phyloP scores from a whole-genome alignment of 2,113 vertebrate genomes.

The Chrysochloris asiatica region DNA sequence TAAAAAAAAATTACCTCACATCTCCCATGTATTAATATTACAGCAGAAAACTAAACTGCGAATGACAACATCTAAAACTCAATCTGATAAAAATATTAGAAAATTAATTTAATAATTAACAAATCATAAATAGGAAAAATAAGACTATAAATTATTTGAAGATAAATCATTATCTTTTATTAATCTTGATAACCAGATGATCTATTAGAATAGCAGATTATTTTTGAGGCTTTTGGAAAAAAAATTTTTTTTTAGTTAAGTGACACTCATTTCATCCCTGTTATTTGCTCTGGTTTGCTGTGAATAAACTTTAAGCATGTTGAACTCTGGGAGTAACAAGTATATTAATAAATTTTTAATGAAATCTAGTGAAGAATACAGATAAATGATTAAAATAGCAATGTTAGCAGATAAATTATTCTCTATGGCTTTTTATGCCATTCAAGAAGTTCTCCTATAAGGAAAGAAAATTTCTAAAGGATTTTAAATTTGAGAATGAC shows the following conservation, averaged over 20 bases:
- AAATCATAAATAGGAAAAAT: background rate
- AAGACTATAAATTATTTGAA: slow-evolving; percentile 11
- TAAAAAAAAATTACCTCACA: slow-evolving; percentile 4
- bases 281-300: slow-evolving; percentile 18
- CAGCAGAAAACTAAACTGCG: background rate
- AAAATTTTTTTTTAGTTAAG: slow-evolving; percentile 26
- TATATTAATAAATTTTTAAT: slow-evolving; percentile 17
- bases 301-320: slow-evolving; percentile 35
- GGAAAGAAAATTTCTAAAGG: background rate
- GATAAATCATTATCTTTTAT: slow-evolving; percentile 2
- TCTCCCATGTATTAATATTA: background rate
- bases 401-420: slow-evolving; percentile 28
- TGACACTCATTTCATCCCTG: background rate
- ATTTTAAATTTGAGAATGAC: slow-evolving; percentile 11
- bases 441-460: background rate
- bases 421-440: background rate
- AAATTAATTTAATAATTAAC: slow-evolving; percentile 49
- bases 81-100: background rate
- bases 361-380: background rate
- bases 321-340: background rate
- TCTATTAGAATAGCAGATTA: background rate
- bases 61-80: slow-evolving; percentile 6
- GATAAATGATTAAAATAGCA: slow-evolving; percentile 15
- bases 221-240: background rate
- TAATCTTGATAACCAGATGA: background rate